Conservation (phyloP, 1,140 invertebrate genomes). For the Drosophila eugracilis region DNA sequence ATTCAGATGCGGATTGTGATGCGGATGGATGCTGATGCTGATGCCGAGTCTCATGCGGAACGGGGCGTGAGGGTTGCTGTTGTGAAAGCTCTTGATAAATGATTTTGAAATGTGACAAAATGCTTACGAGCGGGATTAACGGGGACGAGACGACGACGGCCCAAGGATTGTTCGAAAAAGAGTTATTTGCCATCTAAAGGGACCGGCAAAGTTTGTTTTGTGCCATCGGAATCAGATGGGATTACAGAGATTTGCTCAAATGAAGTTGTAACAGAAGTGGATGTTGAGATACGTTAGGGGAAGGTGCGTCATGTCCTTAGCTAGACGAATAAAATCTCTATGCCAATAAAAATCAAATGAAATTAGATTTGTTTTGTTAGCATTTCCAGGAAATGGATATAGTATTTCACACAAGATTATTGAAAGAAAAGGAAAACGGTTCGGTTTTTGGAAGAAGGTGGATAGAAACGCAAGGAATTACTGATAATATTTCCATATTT, state of each 20-base stretch:
- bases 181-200: constrained; percentile 41
- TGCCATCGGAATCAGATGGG: constrained; percentile 43
- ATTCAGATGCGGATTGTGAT: constrained; percentile 8
- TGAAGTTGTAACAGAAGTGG: constrained; percentile 60
- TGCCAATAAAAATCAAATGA: constrained; percentile 16
- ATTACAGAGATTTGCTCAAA: constrained; percentile 65
- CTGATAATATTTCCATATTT: not conserved
- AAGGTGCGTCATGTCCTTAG: not conserved
- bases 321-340: not conserved
- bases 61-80: constrained; percentile 66
- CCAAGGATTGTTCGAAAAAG: constrained; percentile 47
- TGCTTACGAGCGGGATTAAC: constrained; percentile 82
- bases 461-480: not conserved
- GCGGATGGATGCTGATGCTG: not conserved
- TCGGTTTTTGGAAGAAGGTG: not conserved
- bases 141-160: constrained; percentile 35
- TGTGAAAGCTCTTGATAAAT: constrained; percentile 83
- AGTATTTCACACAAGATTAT: not conserved
- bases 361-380: constrained; percentile 8
- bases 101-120: constrained; percentile 83
- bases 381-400: not conserved
- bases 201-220: constrained; percentile 26
- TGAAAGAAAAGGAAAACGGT: not conserved
- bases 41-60: too few relatives aligned
- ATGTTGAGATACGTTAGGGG: not conserved